Conservation (phyloP, 2,888 invertebrate genomes). For the Desoria tigrina region DNA sequence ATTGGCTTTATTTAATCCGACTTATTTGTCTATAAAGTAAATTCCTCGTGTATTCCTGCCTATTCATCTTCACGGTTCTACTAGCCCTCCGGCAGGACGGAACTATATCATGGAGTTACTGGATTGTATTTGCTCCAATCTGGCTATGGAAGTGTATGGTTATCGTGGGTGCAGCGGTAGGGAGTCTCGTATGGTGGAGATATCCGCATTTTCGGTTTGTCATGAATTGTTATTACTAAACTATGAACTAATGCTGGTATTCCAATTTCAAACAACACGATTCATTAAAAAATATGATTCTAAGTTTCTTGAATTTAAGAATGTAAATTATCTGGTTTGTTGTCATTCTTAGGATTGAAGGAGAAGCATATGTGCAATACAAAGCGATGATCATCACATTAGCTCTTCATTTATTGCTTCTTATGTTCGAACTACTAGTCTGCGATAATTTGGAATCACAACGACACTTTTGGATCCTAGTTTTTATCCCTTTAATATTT, state of each 20-base stretch:
- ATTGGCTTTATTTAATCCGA: too few relatives aligned
- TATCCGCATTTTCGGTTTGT: constrained; percentile 88
- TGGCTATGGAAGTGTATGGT: constrained; percentile 97
- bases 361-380: constrained; percentile 94
- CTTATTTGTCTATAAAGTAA: constrained; percentile 88
- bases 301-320: too few relatives aligned
- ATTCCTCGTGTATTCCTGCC: constrained; percentile 91
- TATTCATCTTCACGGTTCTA: constrained; percentile 85
- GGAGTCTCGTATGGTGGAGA: constrained; percentile 93
- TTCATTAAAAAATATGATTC: too few relatives aligned
- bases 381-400: constrained; percentile 92
- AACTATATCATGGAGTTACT: constrained; percentile 87
- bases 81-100: constrained; percentile 88
- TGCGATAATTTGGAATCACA: constrained; percentile 91
- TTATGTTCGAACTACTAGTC: constrained; percentile 94
- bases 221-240: not conserved
- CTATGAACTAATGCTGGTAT: too few relatives aligned
- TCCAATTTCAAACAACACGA: too few relatives aligned
- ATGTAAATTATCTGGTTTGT: constrained; percentile 20
- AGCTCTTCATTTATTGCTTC: constrained; percentile 86
- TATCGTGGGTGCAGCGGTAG: constrained; percentile 83
- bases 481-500: constrained; percentile 93
- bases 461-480: constrained; percentile 83
- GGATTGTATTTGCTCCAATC: constrained; percentile 93
- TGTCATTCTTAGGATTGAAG: constrained; percentile 89